A percentile compares a stretch with the other conserved stretches of the same genome.
Evolutionary conservation across 2,797 vertebrate genomes (phyloP).

Genomic region (Micromesistius poutassou): DNA sequence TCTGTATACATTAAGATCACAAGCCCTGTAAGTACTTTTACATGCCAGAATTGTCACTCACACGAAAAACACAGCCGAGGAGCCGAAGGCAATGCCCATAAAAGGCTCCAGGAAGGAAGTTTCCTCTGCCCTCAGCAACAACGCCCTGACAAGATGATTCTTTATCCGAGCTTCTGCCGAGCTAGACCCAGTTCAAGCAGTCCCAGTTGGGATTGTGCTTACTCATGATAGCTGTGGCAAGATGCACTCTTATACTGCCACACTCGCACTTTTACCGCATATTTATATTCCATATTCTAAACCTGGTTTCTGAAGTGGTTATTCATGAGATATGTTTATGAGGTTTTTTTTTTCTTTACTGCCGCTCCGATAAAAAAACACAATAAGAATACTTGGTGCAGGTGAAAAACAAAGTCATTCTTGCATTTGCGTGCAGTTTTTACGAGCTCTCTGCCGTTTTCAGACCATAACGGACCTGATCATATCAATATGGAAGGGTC

Average conservation of each 20-base stretch:
- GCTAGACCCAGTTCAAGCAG: conserved; percentile 7
- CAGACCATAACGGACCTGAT: not conserved
- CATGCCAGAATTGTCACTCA: not conserved
- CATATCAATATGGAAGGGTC: not conserved
- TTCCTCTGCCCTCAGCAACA: not conserved
- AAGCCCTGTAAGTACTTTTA: not conserved
- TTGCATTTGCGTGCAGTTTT: not conserved
- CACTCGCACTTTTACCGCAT: not conserved
- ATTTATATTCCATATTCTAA: not conserved
- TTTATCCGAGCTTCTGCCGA: conserved; percentile 20
- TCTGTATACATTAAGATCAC: not conserved
- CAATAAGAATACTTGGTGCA: not conserved
- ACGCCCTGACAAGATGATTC: not conserved
- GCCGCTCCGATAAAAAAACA: too few species aligned
- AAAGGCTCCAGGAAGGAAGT: not conserved
- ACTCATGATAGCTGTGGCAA: conserved; percentile 20
- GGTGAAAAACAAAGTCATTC: not conserved
- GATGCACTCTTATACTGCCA: not conserved
- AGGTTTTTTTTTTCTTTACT: not conserved
- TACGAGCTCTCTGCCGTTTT: not conserved
- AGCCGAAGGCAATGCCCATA: not conserved
- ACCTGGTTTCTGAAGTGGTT: not conserved
- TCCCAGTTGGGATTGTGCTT: conserved; percentile 38
- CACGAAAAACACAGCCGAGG: not conserved
- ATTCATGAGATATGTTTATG: not conserved